These are phyloP conservation scores for Melanaphis sacchari DNA, from an alignment of 1,140 invertebrate species.

Conservation along the genomic window DNA sequence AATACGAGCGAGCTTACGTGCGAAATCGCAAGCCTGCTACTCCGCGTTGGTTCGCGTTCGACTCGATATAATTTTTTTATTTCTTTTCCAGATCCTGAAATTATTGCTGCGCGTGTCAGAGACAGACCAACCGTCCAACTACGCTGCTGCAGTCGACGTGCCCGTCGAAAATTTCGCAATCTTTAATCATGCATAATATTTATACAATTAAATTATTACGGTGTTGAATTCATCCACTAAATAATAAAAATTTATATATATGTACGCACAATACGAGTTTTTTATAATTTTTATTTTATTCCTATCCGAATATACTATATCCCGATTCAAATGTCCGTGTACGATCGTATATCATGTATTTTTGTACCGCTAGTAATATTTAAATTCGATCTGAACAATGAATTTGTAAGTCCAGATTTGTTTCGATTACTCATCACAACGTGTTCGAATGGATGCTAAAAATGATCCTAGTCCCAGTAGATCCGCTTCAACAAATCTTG, in stretches of 20 bases:
- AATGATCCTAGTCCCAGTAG: background rate
- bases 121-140: background rate
- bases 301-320: background rate
- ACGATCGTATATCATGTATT: no score
- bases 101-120: background rate
- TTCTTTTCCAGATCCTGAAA: background rate
- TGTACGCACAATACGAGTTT: background rate
- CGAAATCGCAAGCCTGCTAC: background rate
- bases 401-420: background rate
- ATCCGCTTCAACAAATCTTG: background rate
- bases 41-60: background rate
- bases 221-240: background rate
- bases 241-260: constrained; percentile 13
- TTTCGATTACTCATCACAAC: background rate
- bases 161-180: background rate
- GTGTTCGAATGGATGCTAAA: background rate
- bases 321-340: background rate
- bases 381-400: background rate
- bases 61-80: background rate
- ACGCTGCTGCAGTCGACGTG: background rate
- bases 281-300: background rate
- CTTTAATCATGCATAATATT: background rate
- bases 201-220: constrained; percentile 8
- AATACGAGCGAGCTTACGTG: no score
- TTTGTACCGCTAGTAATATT: background rate